phyloP scores from a whole-genome alignment of 2,113 vertebrate species.

The Alces alces region DNA sequence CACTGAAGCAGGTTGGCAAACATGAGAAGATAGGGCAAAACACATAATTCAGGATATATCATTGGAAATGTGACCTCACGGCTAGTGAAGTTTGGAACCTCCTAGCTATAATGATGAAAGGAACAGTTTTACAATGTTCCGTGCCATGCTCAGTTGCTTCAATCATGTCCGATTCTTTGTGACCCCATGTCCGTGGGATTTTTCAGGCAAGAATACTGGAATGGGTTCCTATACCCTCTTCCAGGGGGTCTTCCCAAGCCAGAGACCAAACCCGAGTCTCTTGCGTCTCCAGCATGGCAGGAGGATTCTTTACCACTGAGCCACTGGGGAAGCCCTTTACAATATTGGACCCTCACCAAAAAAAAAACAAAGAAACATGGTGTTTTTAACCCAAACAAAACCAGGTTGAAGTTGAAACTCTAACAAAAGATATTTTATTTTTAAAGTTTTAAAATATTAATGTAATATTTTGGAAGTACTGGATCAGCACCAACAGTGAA shows the following conservation, averaged over 20 bases:
- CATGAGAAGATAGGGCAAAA: background rate
- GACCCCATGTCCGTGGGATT: background rate
- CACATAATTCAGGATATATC: background rate
- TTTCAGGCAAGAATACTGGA: background rate
- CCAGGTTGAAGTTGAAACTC: background rate
- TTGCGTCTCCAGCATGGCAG: accelerated
- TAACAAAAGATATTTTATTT: background rate
- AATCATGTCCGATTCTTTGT: background rate
- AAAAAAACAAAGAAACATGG: background rate
- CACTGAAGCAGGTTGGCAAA: background rate
- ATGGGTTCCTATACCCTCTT: background rate
- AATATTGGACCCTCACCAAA: background rate
- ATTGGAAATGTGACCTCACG: background rate
- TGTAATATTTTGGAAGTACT: background rate
- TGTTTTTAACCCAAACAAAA: background rate
- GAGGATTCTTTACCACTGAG: background rate
- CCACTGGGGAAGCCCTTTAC: background rate
- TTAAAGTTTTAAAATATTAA: background rate
- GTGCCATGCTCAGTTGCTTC: background rate
- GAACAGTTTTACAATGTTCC: background rate
- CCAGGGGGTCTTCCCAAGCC: background rate
- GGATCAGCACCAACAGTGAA: background rate
- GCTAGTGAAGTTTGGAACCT: background rate
- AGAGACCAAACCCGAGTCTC: background rate
- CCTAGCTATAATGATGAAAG: background rate